Conservation (phyloP, 2,113 vertebrate genomes). For the Lophius piscatorius region DNA sequence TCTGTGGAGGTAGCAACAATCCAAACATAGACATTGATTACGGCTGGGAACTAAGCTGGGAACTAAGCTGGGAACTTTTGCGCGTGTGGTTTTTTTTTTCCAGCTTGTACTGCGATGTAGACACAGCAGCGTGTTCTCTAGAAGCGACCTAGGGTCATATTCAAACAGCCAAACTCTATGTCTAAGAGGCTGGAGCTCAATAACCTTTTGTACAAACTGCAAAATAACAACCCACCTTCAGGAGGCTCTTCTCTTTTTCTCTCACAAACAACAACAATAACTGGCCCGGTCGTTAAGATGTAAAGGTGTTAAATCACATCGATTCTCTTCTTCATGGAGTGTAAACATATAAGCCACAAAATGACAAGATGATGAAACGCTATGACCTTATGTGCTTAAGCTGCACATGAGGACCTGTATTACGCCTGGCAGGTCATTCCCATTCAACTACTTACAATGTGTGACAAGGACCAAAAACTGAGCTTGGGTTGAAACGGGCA, state of each 20-base stretch:
- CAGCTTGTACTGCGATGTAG: no score
- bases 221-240: neutral
- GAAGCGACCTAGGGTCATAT: neutral
- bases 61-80: no score
- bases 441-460: neutral
- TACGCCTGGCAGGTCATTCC: neutral
- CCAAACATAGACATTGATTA: no score
- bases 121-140: no score
- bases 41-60: no score
- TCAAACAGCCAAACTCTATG: neutral
- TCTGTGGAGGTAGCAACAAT: no score
- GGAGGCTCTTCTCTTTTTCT: no score
- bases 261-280: constrained; percentile 12
- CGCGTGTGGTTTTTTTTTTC: no score
- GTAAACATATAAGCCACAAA: neutral
- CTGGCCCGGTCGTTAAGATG: neutral
- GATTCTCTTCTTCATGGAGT: no score
- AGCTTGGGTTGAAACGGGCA: neutral
- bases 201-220: neutral
- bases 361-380: neutral
- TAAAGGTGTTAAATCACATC: no score
- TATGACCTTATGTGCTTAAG: neutral
- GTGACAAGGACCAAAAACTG: neutral
- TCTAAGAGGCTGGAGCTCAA: neutral
- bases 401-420: neutral